Base-by-base conservation (phyloP, 1,140 invertebrate genomes). In the Trichoplusia ni region DNA sequence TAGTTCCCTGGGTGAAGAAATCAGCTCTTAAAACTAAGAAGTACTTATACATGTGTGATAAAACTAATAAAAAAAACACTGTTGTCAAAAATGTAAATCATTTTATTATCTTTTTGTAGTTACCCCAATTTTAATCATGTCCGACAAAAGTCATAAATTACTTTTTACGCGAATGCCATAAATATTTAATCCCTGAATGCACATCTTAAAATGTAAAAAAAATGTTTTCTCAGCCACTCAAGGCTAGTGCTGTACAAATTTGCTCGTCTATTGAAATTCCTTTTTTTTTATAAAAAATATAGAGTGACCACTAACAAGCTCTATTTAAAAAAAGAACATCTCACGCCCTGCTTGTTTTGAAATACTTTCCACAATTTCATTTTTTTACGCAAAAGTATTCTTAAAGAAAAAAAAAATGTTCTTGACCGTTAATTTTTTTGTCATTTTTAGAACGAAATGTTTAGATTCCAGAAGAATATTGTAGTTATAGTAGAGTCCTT, bases 281-380 rank as follows among this genome's bases (percentile, higher is more conserved):
- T 35, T 27, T 37, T 58, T 58, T 58, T 11, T 4, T 13, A 9
- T 37, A 21, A 9, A 64, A 73, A 75, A 73, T 68, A 68, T 42
- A 44, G 33, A 79, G 59, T 84, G 82, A 79, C 82, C 81, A 67
- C 82, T 86, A 86, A 84, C 81, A 81, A 81, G 79, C 51, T 78
- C 68, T 67, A 73, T 75, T 73, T 77, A 71, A 58, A 62, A 69
- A 47, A 62, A 67, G 64, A 75, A 58, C 58, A 69, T 81, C 73
- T 82, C 76, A 82, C 80, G 79, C 82, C 81, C 75, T 64, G 59
- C 11, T 19, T 29, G 47, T 61, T 61, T 46, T 37, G 42, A 53
- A 42, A 37, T 5, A 6, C n/a, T 51, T 35, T 19, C 29, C 29
- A n/a, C 14, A 13, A 19, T 35, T 51, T 33, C 35, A 4, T 13